phyloP scores from a whole-genome alignment of 2,888 invertebrate species.

The Amphipoea lucens region DNA sequence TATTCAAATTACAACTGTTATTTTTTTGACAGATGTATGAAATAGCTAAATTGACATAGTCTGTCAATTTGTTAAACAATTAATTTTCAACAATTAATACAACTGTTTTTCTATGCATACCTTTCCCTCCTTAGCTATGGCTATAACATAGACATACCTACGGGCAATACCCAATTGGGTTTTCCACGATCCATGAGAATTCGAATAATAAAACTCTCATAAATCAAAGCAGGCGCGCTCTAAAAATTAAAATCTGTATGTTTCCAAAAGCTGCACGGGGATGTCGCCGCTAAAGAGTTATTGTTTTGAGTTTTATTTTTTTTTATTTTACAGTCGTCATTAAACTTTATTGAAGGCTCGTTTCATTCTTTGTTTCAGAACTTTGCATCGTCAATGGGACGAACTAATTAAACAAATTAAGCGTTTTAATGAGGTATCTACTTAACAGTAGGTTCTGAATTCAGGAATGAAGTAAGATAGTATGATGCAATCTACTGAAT shows the following conservation, averaged over 20 bases:
- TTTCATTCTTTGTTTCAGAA: not conserved
- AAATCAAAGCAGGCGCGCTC: constrained; percentile 9
- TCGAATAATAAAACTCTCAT: not conserved
- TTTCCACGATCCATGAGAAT: not conserved
- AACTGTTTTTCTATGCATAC: not conserved
- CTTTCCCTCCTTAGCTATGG: not conserved
- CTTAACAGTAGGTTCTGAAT: not conserved
- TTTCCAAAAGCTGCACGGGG: constrained; percentile 42
- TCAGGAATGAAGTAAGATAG: not conserved
- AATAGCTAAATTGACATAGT: not conserved
- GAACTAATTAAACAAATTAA: not conserved
- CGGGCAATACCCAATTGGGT: not conserved
- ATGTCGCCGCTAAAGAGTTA: constrained; percentile 32
- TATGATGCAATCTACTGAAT: constrained; percentile 35
- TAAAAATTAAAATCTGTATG: constrained; percentile 33
- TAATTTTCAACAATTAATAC: too few relatives aligned
- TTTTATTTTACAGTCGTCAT: constrained; percentile 20
- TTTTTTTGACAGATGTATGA: not conserved
- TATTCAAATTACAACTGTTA: too few relatives aligned
- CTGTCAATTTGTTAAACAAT: not conserved
- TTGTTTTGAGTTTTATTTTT: constrained; percentile 37
- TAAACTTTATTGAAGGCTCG: not conserved
- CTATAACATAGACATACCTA: not conserved
- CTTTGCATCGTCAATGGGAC: not conserved
- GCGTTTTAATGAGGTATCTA: not conserved